Conservation (phyloP, 1,140 invertebrate species). For the Achatina immaculata region DNA sequence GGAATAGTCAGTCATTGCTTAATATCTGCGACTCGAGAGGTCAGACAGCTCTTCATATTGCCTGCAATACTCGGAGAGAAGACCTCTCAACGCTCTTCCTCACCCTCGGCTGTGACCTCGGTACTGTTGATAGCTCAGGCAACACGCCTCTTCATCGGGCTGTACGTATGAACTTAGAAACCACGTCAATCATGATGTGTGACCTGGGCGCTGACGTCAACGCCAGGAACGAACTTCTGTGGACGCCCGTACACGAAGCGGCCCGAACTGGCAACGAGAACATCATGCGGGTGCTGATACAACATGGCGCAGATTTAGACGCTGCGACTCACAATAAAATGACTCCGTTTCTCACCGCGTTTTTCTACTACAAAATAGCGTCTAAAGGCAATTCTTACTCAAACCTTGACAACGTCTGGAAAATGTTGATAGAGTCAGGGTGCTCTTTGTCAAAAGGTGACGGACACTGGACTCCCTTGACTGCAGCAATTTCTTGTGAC, state of each 20-base stretch:
- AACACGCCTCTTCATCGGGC: conserved; percentile 63
- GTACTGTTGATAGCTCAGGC: conserved; percentile 50
- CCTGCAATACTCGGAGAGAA: conserved; percentile 57
- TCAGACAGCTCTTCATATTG: conserved; percentile 62
- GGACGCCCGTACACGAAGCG: conserved; percentile 64
- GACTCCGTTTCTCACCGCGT: conserved; percentile 62
- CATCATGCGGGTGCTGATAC: conserved; percentile 53
- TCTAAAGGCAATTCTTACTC: conserved; percentile 48
- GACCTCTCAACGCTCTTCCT: conserved; percentile 58
- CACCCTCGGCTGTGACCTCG: conserved; percentile 51
- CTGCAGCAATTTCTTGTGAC: conserved; percentile 58
- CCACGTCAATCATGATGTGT: conserved; percentile 55
- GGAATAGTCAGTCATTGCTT: conserved; percentile 31
- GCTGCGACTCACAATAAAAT: conserved; percentile 52
- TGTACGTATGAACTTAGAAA: conserved; percentile 59
- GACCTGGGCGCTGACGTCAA: conserved; percentile 57
- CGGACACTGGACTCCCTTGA: conserved; percentile 62
- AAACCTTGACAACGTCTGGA: conserved; percentile 52
- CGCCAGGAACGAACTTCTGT: conserved; percentile 52
- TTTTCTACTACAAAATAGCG: conserved; percentile 64
- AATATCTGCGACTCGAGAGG: conserved; percentile 55
- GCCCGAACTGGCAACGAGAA: conserved; percentile 60
- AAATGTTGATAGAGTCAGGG: conserved; percentile 56
- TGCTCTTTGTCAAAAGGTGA: conserved; percentile 60
- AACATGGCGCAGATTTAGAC: conserved; percentile 57